Base-by-base conservation (phyloP, 2,888 invertebrate species). In the Tachina fera region DNA sequence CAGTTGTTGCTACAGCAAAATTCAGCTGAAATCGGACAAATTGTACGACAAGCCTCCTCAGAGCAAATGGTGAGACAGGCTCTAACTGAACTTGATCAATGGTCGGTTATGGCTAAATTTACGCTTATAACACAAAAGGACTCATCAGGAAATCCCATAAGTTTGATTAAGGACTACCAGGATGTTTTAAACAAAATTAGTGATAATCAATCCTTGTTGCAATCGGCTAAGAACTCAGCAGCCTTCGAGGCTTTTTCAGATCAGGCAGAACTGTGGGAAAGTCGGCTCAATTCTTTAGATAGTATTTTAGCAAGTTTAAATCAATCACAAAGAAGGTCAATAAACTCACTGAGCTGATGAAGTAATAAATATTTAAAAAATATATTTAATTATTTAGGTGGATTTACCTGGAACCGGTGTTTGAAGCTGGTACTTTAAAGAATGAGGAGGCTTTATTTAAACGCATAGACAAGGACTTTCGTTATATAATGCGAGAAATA, bases 351-450 rank as follows among this genome's bases (percentile, higher is more conserved):
- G 5, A 31, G n/a, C 9, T 49, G 3, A 49, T 49, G 2, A 11
- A n/a, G n/a, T n/a, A n/a, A 31, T 19, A 47, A 8, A 10, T 47
- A 47, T 65, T 47, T 1, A 56, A 11, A n/a, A 31, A n/a, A 31
- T 6, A 13, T 1, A 31, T 31, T 10, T 51, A 14, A 67, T 11
- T 47, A 22, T 47, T 11, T 90, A 98, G 98, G 91, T 99, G 99
- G 99, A 95, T 99, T 51, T 99, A 99, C 92, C 94, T 99, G 89
- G 99, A 99, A 92, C 99, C 99, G 0, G 98, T 99, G 84, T 97
- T 99, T 91, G 94, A 96, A 13, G 96, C 96, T 63, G 97, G 96
- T 10, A 96, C 96, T 1, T 92, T 97, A 75, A 95, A 95, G 49
- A 95, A 96, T 86, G 97, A 97, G 90, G 95, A 95, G 89, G 93